Conservation (phyloP, 2,888 invertebrate species). For the Lasiommata megera region DNA sequence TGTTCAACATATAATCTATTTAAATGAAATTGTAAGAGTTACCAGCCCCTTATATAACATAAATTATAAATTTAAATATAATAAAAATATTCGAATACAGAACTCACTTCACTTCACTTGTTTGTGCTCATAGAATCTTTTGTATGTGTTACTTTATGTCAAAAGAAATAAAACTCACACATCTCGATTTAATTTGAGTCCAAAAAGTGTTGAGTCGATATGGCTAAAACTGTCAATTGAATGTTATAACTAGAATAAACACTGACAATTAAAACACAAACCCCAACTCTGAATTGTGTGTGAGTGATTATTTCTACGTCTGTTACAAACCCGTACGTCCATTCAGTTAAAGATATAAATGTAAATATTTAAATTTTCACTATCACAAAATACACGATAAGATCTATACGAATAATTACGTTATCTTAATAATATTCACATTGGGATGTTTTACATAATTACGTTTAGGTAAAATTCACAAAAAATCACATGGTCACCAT, state of each 20-base stretch:
- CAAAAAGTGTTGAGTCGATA: too few species aligned
- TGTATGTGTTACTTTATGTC: too few species aligned
- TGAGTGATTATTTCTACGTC: slow-evolving; percentile 4
- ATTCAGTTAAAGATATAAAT: neutral
- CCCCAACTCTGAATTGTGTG: neutral
- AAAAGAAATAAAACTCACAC: too few species aligned
- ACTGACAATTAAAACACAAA: neutral
- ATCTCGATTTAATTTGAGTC: too few species aligned
- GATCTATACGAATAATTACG: neutral
- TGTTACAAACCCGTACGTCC: neutral
- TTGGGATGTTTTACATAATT: slow-evolving; percentile 3
- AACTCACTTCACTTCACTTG: neutral
- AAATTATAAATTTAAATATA: neutral
- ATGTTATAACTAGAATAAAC: too few species aligned
- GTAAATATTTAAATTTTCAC: slow-evolving; percentile 5
- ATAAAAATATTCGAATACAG: slow-evolving; percentile 2
- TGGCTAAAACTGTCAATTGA: too few species aligned
- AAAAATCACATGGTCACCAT: slow-evolving; percentile 8
- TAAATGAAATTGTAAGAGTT: neutral
- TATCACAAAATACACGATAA: slow-evolving; percentile 10
- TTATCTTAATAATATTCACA: slow-evolving; percentile 3
- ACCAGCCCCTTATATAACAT: neutral
- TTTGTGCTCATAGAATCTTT: neutral
- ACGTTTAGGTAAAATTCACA: slow-evolving; percentile 4
- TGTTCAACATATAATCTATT: neutral